Percentiles rank a stretch among this genome's conserved stretches.
phyloP scores from a whole-genome alignment of 2,113 vertebrate species.

The Oophaga pumilio region DNA sequence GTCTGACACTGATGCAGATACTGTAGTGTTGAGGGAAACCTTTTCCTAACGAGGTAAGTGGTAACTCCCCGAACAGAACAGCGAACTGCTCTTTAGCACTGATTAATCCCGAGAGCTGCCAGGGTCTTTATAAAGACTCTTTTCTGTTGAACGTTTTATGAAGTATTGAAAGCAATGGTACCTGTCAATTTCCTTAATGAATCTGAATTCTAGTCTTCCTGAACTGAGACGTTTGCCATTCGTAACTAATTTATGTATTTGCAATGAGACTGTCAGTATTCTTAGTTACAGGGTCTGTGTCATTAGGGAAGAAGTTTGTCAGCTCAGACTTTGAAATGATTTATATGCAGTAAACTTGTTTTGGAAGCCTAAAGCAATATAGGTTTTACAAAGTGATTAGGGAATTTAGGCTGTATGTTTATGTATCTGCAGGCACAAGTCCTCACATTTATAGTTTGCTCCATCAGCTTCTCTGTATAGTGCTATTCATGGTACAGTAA shows the following conservation, averaged over 20 bases:
- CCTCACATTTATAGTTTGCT: neutral
- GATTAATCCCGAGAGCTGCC: too few relatives aligned
- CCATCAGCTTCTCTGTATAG: neutral
- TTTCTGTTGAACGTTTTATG: neutral
- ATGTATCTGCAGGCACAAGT: neutral
- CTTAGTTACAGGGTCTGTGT: neutral
- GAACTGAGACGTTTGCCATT: neutral
- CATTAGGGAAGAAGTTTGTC: neutral
- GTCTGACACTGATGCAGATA: too few relatives aligned
- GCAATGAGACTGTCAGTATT: neutral
- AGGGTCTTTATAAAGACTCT: too few relatives aligned
- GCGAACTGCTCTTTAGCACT: too few relatives aligned
- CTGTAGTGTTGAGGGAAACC: too few relatives aligned
- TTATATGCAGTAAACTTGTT: neutral
- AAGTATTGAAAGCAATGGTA: neutral
- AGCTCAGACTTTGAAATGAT: neutral
- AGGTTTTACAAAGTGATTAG: slow-evolving; percentile 3
- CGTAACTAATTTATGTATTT: neutral
- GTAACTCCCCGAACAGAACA: too few relatives aligned
- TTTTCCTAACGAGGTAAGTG: too few relatives aligned
- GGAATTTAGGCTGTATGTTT: neutral
- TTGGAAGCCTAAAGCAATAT: neutral
- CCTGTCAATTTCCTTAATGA: neutral
- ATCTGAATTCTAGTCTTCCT: neutral
- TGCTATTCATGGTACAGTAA: neutral